Conservation (phyloP, 2,888 invertebrate genomes). For the Clusia tigrina region DNA sequence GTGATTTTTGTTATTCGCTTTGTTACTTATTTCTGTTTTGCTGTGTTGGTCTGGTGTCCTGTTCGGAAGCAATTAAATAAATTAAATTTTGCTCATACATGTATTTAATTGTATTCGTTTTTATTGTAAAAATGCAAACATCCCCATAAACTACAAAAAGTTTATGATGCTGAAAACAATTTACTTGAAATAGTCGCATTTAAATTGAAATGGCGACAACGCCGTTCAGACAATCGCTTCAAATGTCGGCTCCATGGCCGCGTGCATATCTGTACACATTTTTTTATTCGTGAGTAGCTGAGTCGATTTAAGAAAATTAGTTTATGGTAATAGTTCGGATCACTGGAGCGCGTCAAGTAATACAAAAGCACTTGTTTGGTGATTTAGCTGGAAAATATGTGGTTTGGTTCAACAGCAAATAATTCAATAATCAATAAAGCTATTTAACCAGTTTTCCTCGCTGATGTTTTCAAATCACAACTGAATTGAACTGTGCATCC, state of each 20-base stretch:
- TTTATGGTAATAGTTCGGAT: too few species aligned
- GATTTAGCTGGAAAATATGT: too few species aligned
- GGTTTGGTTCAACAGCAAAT: too few species aligned
- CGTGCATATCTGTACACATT: neutral
- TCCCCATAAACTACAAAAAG: neutral
- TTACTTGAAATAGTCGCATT: too few species aligned
- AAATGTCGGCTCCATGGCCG: neutral
- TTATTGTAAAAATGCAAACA: neutral
- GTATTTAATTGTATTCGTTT: constrained; percentile 1
- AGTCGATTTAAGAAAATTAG: neutral
- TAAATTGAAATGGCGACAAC: neutral
- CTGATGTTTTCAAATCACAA: too few species aligned
- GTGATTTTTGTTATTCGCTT: neutral
- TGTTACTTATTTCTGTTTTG: neutral
- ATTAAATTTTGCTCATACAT: neutral
- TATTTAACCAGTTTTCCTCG: too few species aligned
- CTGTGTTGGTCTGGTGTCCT: neutral
- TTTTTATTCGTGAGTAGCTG: neutral
- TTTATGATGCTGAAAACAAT: too few species aligned
- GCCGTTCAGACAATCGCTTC: neutral
- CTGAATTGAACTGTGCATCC: too few species aligned
- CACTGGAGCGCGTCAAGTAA: too few species aligned
- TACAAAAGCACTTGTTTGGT: too few species aligned
- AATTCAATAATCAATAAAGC: too few species aligned
- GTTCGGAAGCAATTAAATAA: neutral